A percentile compares a stretch with the other conserved stretches of the same genome.
phyloP scores from a whole-genome alignment of 2,888 invertebrate species.

The Thera britannica region DNA sequence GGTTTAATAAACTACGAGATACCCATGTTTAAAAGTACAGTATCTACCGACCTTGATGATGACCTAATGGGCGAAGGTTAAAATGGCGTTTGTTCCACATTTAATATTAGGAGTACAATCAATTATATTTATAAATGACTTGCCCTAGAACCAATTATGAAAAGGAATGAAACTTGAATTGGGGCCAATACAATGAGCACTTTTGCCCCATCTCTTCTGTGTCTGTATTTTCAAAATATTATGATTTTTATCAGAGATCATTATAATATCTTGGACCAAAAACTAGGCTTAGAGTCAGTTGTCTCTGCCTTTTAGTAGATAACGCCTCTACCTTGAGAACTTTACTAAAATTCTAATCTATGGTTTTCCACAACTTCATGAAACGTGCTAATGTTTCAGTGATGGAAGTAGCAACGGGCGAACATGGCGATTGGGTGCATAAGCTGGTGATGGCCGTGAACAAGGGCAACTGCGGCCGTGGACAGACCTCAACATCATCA shows the following conservation, averaged over 20 bases:
- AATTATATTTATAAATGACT: constrained; percentile 13
- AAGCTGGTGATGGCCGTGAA: constrained; percentile 93
- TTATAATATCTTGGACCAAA: too few species aligned
- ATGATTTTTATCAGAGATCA: too few species aligned
- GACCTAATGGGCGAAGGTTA: constrained; percentile 25
- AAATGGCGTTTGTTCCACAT: constrained; percentile 10
- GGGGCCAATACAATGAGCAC: background rate
- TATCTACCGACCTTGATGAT: constrained; percentile 16
- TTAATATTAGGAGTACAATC: background rate
- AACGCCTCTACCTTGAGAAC: too few species aligned
- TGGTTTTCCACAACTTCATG: background rate
- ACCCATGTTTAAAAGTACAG: background rate
- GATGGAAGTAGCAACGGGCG: constrained; percentile 98
- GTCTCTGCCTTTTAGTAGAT: too few species aligned
- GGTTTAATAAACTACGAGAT: background rate
- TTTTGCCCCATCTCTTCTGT: too few species aligned
- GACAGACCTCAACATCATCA: constrained; percentile 67
- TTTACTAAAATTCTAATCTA: background rate
- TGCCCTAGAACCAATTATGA: background rate
- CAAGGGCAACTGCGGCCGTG: constrained; percentile 88
- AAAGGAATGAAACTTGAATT: background rate
- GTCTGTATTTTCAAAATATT: too few species aligned
- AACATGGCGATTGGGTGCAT: constrained; percentile 95
- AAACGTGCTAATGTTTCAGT: constrained; percentile 82
- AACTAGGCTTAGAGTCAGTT: too few species aligned